Evolutionary conservation across 2,113 vertebrate species (phyloP).

Genomic region (Dicaeum eximium): DNA sequence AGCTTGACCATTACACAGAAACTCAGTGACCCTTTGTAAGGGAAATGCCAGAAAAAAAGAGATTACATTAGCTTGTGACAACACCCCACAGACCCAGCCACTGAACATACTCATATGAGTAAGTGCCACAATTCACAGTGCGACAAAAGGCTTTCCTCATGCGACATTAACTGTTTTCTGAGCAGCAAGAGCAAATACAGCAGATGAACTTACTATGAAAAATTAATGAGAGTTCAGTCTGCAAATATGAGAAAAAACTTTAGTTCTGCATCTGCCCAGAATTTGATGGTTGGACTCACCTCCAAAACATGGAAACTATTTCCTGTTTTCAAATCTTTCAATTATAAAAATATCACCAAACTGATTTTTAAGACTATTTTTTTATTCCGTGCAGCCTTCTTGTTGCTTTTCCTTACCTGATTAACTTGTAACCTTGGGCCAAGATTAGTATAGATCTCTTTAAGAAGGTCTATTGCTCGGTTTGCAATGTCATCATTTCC

Average conservation of each 20-base stretch:
- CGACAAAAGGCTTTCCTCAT: neutral
- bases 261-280: neutral
- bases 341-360: neutral
- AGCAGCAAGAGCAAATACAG: neutral
- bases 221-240: neutral
- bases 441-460: conserved; percentile 99
- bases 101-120: neutral
- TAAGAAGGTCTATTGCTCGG: conserved; percentile 96
- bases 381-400: neutral
- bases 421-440: conserved; percentile 98
- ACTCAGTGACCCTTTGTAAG: neutral
- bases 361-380: neutral
- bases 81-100: neutral
- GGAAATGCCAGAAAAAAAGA: neutral
- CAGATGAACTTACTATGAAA: neutral
- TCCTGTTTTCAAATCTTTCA: neutral
- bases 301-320: neutral
- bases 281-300: neutral
- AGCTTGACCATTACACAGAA: neutral
- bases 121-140: neutral
- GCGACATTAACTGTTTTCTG: neutral
- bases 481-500: conserved; percentile 97
- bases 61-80: neutral
- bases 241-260: neutral
- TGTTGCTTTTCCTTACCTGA: conserved; percentile 80